phyloP scores from a whole-genome alignment of 2,888 invertebrate species.

The Urechis unicinctus region DNA sequence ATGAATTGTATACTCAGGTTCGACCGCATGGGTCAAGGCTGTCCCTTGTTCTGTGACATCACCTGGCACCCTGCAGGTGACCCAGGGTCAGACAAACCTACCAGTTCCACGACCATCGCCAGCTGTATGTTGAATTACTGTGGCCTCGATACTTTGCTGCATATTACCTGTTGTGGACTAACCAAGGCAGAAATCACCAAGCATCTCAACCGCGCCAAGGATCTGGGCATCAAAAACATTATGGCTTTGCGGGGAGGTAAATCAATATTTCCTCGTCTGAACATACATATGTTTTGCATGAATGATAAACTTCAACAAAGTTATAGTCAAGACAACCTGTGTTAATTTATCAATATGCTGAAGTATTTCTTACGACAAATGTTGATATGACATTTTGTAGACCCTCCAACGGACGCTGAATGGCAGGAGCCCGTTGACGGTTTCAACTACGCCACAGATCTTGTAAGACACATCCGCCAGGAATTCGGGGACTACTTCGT shows the following conservation, averaged over 20 bases:
- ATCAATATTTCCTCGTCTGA: no score
- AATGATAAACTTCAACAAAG: no score
- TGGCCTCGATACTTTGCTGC: constrained; percentile 57
- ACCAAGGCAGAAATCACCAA: constrained; percentile 49
- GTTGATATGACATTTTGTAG: constrained; percentile 19
- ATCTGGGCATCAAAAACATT: constrained; percentile 63
- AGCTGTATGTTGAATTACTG: constrained; percentile 56
- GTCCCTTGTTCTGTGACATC: constrained; percentile 58
- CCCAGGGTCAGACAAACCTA: constrained; percentile 55
- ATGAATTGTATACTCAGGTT: constrained; percentile 52
- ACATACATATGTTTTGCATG: no score
- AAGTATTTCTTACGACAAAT: no score
- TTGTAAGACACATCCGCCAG: constrained; percentile 64
- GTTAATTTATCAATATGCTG: no score
- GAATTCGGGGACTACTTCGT: constrained; percentile 65
- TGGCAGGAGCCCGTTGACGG: constrained; percentile 45
- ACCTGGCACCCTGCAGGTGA: constrained; percentile 59
- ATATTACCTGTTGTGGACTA: constrained; percentile 56
- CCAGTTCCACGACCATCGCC: constrained; percentile 58
- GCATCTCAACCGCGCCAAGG: constrained; percentile 58
- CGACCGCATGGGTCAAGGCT: constrained; percentile 54
- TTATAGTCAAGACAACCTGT: no score
- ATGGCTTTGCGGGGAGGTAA: constrained; percentile 71
- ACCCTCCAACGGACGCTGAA: constrained; percentile 44
- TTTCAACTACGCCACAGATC: constrained; percentile 61